Base-by-base conservation (phyloP, 2,113 vertebrate species). In the Pachyramphus minor region DNA sequence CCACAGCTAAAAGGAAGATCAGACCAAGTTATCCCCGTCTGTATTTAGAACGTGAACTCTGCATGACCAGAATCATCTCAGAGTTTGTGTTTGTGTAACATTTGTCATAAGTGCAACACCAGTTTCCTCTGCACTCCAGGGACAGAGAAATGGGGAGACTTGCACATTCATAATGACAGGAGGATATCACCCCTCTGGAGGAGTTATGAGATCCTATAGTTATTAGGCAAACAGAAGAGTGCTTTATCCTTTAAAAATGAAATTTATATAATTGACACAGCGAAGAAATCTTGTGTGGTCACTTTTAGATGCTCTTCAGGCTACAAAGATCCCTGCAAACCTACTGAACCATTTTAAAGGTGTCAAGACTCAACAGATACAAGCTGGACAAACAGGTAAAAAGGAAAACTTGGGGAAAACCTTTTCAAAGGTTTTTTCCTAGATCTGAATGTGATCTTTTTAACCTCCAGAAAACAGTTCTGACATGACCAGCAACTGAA, bases 1-100 rank as follows among this genome's bases (percentile, higher is more conserved):
- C 35, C 59, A 24, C 67, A n/a, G 94, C 69, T 66, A 55, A 89
- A 91, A 89, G 42, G 64, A 59, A 87, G 71, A 95, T 84, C 81
- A 83, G 74, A 47, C 39, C 50, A 47, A 87, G 60, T 64, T 56
- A 63, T 30, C 12, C 20, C 72, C 7, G 2, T 15, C 64, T 71
- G 30, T 15, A 39, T 68, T 52, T 55, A 33, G 87, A 92, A 88
- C 0, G 0, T 31, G 79, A 71, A 62, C 85, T 63, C 84, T 5
- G 4, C 42, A 56, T 3, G 3, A 78, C 22, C 73, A 50, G 59
- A 91, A 83, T 20, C 42, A 42, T 41, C 72, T 42, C 3, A 0
- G 44, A 84, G 69, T 83, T 69, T 73, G 31, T 47, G 33, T 47
- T n/a, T 68, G 41, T n/a, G 52, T 30, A 86, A 42, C 8, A 75